Evolutionary conservation across 1,140 invertebrate genomes (phyloP), one percentile per base, ranked within the genome.

Genomic region (Lepidotrigona ventralis): DNA sequence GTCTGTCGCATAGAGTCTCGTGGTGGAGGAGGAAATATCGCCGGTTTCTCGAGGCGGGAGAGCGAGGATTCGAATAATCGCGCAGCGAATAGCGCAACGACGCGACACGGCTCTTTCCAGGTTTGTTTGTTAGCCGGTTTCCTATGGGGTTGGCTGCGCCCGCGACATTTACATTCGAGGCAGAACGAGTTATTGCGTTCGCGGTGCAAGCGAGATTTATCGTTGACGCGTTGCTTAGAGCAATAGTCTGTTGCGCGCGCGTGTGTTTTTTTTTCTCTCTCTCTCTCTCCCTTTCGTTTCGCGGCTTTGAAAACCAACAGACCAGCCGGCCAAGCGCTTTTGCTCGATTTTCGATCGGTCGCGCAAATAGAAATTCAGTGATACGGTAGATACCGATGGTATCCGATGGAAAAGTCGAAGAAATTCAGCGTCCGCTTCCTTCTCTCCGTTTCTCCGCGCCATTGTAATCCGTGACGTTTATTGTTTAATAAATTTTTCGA

Each of bases 141-240:
- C 54, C 70, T 63, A 63, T 63, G 56, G 56, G 73, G 26, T 53
- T 54, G 54, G 26, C 2, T 17, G 4, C 17, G 54, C 23, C 51
- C 70, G 26, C 70, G 79, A 81, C 79, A 74, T 81, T 81, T 81
- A 81, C 79, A 81, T 81, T 81, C 58, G 70, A 23, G 58, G 26
- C 21, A 33, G 70, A 54, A 73, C 79, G 79, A 81, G 79, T 81
- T 81, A 81, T 81, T 81, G 79, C 71, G 70, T 63, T 74, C 79
- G 29, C 70, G 23, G 56, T 33, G 73, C 26, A 17, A 15, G 15
- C 26, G 70, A 54, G 79, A 81, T 81, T 81, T 81, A 81, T 74
- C n/a, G 79, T 81, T 81, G 79, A 81, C 70, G 56, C 79, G 79
- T 81, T 73, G 79, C 79, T 81, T 81, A 81, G 70, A 74, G 58